Conservation (phyloP, 2,113 vertebrate species). For the Sceloporus undulatus region DNA sequence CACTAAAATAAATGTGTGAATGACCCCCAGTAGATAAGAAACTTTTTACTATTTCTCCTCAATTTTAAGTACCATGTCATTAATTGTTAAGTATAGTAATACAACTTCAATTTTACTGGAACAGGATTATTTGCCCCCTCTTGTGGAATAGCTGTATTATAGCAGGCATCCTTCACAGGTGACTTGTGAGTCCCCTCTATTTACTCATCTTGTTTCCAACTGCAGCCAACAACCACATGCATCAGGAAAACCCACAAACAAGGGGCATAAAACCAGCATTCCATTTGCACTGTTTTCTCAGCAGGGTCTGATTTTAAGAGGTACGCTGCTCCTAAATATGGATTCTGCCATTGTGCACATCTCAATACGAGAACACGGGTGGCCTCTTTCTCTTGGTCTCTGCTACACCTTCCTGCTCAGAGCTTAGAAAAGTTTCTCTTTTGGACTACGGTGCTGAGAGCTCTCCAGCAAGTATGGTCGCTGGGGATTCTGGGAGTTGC, state of each 20-base stretch:
- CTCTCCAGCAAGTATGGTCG: no score
- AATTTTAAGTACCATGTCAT: no score
- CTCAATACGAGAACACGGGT: no score
- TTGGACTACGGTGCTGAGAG: no score
- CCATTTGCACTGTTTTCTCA: not conserved
- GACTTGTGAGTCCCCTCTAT: not conserved
- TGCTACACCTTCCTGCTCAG: not conserved
- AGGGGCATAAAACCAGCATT: not conserved
- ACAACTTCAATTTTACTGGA: not conserved
- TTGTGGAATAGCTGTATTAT: not conserved
- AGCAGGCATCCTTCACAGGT: not conserved
- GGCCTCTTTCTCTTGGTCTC: not conserved
- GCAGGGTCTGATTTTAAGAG: not conserved
- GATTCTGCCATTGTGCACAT: no score
- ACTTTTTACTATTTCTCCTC: not conserved
- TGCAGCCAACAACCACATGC: not conserved
- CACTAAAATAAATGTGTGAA: no score
- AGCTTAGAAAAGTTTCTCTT: no score
- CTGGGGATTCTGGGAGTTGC: no score
- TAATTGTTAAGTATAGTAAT: not conserved
- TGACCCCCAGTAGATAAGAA: not conserved
- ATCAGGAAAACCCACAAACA: not conserved
- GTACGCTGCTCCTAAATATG: not conserved
- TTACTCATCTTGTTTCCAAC: not conserved
- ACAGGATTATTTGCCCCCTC: constrained; percentile 14